phyloP scores from a whole-genome alignment of 2,888 invertebrate genomes.

The Drosophila mimica region DNA sequence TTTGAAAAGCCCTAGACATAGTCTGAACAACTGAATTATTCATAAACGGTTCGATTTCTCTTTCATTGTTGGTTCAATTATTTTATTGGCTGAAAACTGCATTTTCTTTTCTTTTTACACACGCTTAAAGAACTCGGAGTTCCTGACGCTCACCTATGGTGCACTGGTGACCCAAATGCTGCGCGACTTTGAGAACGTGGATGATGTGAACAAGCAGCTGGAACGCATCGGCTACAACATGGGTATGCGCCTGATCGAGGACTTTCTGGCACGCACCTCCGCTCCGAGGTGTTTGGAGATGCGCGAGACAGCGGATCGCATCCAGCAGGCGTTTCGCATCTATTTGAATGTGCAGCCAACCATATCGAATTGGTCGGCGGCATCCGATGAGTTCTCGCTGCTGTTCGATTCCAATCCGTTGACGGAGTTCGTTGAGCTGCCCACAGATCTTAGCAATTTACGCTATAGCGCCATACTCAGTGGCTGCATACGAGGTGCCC shows the following conservation, averaged over 20 bases:
- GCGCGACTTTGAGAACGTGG: slow-evolving; percentile 97
- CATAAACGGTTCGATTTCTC: not conserved
- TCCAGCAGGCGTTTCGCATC: slow-evolving; percentile 91
- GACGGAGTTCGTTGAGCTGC: slow-evolving; percentile 98
- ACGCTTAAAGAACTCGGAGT: slow-evolving; percentile 94
- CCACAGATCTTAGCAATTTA: slow-evolving; percentile 91
- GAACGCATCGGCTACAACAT: slow-evolving; percentile 99
- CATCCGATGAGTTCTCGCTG: slow-evolving; percentile 98
- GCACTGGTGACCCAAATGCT: slow-evolving; percentile 98
- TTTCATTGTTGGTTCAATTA: not conserved
- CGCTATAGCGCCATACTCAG: slow-evolving; percentile 97
- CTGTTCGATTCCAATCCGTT: slow-evolving; percentile 97
- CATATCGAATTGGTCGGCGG: slow-evolving; percentile 96
- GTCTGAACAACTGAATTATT: slow-evolving; percentile 2
- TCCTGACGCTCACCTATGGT: slow-evolving; percentile 98
- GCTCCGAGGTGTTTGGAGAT: slow-evolving; percentile 97
- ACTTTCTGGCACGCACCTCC: slow-evolving; percentile 96
- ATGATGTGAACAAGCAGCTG: slow-evolving; percentile 98
- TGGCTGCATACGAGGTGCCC: slow-evolving; percentile 95
- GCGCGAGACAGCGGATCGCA: slow-evolving; percentile 98
- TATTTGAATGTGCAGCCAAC: slow-evolving; percentile 97
- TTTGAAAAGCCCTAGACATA: slow-evolving; percentile 10
- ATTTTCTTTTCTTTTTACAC: slow-evolving; percentile 37
- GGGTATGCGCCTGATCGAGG: slow-evolving; percentile 98
- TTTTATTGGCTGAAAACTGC: slow-evolving; percentile 29